Conservation (phyloP, 2,797 vertebrate species). For the Lutjanus argentimaculatus region DNA sequence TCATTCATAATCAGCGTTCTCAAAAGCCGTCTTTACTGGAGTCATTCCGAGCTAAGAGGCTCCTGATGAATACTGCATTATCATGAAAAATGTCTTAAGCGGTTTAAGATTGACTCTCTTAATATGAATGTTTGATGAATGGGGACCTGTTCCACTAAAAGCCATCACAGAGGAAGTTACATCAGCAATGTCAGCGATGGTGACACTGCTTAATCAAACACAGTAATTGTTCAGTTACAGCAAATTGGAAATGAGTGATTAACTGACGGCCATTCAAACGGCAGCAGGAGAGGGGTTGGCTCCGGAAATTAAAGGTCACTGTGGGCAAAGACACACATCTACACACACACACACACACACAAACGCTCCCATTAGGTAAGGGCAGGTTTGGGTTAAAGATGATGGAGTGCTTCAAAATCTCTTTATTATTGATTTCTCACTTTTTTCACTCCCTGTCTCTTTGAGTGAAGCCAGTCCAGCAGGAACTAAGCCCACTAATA, state of each 20-base stretch:
- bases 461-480: not conserved
- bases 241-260: constrained; percentile 20
- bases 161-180: constrained; percentile 24
- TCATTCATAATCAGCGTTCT: constrained; percentile 50
- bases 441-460: not conserved
- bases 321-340: not conserved
- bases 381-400: constrained; percentile 48
- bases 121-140: constrained; percentile 67
- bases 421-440: constrained; percentile 38
- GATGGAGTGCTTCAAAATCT: constrained; percentile 44
- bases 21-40: not conserved
- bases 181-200: constrained; percentile 12
- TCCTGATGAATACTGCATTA: constrained; percentile 59
- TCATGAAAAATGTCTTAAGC: constrained; percentile 44
- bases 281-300: not conserved
- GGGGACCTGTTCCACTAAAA: constrained; percentile 23
- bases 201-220: constrained; percentile 39
- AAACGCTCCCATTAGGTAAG: constrained; percentile 13
- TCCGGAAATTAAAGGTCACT: constrained; percentile 5
- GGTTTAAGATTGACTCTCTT: constrained; percentile 47
- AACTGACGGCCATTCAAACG: constrained; percentile 4
- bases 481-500: not conserved
- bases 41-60: constrained; percentile 7
- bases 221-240: constrained; percentile 15
- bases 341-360: constrained; percentile 8